Evolutionary conservation across 2,113 vertebrate genomes (phyloP), one percentile per base, ranked within the genome.

Genomic region (Pterocles orientalis): DNA sequence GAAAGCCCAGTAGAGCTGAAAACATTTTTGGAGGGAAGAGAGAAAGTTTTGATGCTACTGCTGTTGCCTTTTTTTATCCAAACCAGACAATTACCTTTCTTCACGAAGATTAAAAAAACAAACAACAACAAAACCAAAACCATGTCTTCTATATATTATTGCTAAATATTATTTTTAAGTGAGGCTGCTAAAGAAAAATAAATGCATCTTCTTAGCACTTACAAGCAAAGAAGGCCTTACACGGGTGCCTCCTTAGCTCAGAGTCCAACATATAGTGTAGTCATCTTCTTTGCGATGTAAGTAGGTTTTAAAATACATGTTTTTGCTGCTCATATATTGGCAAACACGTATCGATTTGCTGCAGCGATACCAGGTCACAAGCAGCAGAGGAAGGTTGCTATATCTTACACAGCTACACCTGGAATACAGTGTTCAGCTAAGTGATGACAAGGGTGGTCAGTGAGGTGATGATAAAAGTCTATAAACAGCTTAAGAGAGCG

Each of bases 401-500:
- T 81, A 47, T 79, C 73, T 92, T 83, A 25, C 0, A 1, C 48
- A 81, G 90, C 88, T 89, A 94, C 90, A 97, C 93, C 92, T 96
- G 87, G 89, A 94, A 72, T 88, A 94, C 61, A 48, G 93, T 78
- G 87, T 83, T 95, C 77, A 36, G 56, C 82, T 93, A 70, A 85
- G 85, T 18, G 93, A 86, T 96, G 93, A 96, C 87, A 95, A 92
- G 90, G 72, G 92, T 92, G 92, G 93, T 73, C 95, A 90, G 62
- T 25, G 71, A 88, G 58, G 69, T 93, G 85, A 81, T 90, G 93
- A 95, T 95, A 97, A 97, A 96, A 87, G 36, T 34, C 87, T 96
- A 96, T 95, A 93, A 96, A 97, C 97, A 97, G 91, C 70, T 87
- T 34, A 69, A 90, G 66, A 92, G 88, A 16, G 73, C 83, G 76